Conservation (phyloP, 2,113 vertebrate species). For the Pyrgilauda ruficollis region DNA sequence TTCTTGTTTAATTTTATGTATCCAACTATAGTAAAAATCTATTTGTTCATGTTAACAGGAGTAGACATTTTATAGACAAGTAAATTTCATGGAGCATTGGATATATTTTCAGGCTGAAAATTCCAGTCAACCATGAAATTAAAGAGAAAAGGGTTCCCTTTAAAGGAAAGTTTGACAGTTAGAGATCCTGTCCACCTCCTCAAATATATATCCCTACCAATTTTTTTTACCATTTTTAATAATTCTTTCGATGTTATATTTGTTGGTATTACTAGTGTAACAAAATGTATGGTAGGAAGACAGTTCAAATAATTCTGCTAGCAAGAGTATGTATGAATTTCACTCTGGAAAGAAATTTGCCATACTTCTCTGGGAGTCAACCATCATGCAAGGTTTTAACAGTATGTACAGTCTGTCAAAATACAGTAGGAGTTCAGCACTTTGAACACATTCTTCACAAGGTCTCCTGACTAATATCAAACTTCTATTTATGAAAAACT, state of each 20-base stretch:
- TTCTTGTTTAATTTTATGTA: conserved; percentile 60
- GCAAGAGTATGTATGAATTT: neutral
- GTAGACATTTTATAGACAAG: conserved; percentile 65
- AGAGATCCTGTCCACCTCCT: neutral
- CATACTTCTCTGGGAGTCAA: neutral
- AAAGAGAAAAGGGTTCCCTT: conserved; percentile 43
- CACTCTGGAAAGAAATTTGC: neutral
- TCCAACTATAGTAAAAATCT: conserved; percentile 14
- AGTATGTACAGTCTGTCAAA: neutral
- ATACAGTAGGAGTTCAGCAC: neutral
- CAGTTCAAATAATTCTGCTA: neutral
- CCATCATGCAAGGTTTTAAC: neutral
- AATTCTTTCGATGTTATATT: neutral
- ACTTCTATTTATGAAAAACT: neutral
- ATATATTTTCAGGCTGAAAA: conserved; percentile 62
- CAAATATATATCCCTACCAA: neutral
- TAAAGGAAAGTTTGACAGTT: conserved; percentile 17
- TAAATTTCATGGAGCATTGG: conserved; percentile 58
- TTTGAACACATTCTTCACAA: neutral
- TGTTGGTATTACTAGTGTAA: neutral
- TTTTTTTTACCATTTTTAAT: neutral
- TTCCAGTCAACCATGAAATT: conserved; percentile 68
- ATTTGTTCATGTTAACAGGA: conserved; percentile 64
- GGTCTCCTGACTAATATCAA: neutral
- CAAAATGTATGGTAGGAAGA: neutral